phyloP scores from a whole-genome alignment of 2,113 vertebrate genomes.

The Anoura caudifer region DNA sequence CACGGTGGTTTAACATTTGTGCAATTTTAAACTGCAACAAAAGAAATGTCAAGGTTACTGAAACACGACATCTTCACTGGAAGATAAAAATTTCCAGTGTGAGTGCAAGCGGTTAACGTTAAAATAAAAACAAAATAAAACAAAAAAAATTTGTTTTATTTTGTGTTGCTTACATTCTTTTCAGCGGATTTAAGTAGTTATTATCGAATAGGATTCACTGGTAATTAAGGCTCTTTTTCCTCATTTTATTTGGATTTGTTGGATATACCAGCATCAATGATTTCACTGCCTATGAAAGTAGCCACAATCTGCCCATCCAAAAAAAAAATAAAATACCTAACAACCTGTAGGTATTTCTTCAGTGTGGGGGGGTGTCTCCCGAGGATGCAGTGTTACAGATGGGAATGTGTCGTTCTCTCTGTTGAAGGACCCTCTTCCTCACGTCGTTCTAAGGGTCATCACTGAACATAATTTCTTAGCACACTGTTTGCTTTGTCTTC shows the following conservation, averaged over 20 bases:
- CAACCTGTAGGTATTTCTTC: neutral
- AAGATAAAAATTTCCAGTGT: neutral
- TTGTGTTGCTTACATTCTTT: neutral
- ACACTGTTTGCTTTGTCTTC: constrained; percentile 80
- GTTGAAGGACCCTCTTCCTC: constrained; percentile 58
- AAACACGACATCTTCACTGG: neutral
- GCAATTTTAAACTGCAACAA: constrained; percentile 34
- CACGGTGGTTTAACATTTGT: constrained; percentile 10
- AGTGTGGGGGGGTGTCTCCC: neutral
- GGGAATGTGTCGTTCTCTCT: neutral
- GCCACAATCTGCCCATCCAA: neutral
- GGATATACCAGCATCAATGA: neutral
- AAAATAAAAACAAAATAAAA: neutral
- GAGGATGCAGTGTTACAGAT: constrained; percentile 45
- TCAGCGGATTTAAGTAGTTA: neutral
- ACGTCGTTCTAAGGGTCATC: constrained; percentile 68
- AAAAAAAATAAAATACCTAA: neutral
- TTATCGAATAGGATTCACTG: neutral
- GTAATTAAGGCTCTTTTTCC: neutral
- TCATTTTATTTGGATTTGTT: constrained; percentile 16
- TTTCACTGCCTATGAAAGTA: constrained; percentile 11
- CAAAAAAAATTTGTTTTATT: neutral
- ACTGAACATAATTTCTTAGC: constrained; percentile 73
- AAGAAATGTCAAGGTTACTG: neutral
- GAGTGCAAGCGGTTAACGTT: neutral